Evolutionary conservation across 2,797 vertebrate species (phyloP).

Genomic region (Sebastes steindachneri): DNA sequence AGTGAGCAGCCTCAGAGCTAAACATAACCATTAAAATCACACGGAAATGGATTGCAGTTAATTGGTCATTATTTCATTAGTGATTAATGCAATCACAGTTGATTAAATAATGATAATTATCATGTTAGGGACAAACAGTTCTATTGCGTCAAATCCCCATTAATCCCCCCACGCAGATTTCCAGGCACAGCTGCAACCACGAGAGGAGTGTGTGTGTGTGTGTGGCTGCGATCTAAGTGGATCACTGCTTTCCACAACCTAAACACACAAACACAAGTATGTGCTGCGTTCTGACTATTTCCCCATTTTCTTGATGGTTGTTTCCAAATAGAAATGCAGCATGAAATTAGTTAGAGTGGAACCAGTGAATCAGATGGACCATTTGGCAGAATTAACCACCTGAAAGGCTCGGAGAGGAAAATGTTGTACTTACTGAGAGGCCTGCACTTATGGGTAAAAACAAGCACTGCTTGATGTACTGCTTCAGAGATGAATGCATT

Average conservation of each 20-base stretch:
- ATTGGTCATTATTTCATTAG: slow-evolving; percentile 49
- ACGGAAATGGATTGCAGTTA: slow-evolving; percentile 26
- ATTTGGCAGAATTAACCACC: slow-evolving; percentile 29
- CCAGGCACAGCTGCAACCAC: slow-evolving; percentile 41
- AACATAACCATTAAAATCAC: slow-evolving; percentile 11
- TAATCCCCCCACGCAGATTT: slow-evolving; percentile 46
- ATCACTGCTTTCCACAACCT: slow-evolving; percentile 7
- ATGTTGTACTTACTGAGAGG: slow-evolving; percentile 6
- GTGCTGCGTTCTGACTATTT: slow-evolving; percentile 6
- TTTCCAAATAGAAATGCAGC: slow-evolving; percentile 36
- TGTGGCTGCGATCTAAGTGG: slow-evolving; percentile 13
- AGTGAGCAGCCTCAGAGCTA: not conserved
- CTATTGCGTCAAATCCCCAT: slow-evolving; percentile 37
- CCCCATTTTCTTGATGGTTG: slow-evolving; percentile 13
- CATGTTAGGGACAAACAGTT: slow-evolving; percentile 40
- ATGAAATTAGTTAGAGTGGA: slow-evolving; percentile 28
- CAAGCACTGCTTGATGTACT: slow-evolving; percentile 8
- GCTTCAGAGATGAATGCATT: slow-evolving; percentile 6
- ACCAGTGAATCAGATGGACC: slow-evolving; percentile 20
- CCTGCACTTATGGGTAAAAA: slow-evolving; percentile 17
- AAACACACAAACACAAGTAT: slow-evolving; percentile 6
- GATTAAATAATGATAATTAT: slow-evolving; percentile 67
- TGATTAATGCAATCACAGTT: slow-evolving; percentile 46
- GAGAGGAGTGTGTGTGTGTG: not conserved
- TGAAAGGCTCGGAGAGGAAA: slow-evolving; percentile 18